These are phyloP conservation scores for Falcunculus frontatus DNA, from an alignment of 2,113 vertebrate genomes.

Conservation along the genomic window DNA sequence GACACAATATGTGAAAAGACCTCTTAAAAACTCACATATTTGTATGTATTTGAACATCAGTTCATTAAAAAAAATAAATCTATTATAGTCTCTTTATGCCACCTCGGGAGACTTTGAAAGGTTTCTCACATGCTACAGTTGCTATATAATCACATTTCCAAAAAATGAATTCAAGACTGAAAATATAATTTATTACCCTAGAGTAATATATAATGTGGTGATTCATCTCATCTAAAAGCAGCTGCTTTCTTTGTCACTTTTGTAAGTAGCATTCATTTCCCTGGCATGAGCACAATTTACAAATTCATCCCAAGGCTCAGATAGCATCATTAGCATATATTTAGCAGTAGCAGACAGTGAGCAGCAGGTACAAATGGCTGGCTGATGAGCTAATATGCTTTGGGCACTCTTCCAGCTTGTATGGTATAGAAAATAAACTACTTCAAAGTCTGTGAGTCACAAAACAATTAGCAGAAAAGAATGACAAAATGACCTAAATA, in stretches of 20 bases:
- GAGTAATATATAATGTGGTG: background rate
- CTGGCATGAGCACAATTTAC: background rate
- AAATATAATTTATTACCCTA: conserved; percentile 28
- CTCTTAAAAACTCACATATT: background rate
- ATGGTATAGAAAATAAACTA: background rate
- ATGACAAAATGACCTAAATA: background rate
- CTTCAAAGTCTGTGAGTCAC: background rate
- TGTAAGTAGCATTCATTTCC: background rate
- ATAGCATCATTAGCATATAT: conserved; percentile 8
- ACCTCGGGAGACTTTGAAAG: background rate
- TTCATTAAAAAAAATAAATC: background rate
- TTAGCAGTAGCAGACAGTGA: background rate
- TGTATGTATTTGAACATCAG: background rate
- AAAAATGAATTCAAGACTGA: background rate
- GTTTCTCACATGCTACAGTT: background rate
- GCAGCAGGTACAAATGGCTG: conserved; percentile 25
- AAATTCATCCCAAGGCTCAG: background rate
- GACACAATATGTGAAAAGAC: background rate
- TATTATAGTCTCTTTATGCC: background rate
- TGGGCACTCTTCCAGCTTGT: background rate
- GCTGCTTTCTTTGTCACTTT: conserved; percentile 5
- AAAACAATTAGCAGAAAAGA: conserved; percentile 3
- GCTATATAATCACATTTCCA: background rate
- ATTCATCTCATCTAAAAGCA: conserved; percentile 17
- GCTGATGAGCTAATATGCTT: conserved; percentile 1